Evolutionary conservation across 1,140 invertebrate species (phyloP).

Genomic region (Zeugodacus cucurbitae): DNA sequence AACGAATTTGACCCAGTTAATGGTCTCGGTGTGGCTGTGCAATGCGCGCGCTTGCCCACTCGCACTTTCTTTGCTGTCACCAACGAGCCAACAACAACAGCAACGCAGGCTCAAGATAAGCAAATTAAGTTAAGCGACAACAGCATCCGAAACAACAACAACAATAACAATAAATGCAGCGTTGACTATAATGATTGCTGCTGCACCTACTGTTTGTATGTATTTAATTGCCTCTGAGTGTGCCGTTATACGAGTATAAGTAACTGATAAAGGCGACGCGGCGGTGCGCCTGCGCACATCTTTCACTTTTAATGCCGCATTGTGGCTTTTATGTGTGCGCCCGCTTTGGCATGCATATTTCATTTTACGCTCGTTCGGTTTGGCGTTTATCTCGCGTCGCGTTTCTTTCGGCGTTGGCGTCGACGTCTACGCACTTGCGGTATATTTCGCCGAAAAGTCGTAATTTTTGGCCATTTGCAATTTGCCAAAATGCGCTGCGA

Average conservation of each 20-base stretch:
- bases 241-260: not conserved
- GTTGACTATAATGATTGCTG: not conserved
- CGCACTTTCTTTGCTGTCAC: conserved; percentile 27
- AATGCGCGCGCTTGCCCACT: conserved; percentile 4
- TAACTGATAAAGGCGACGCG: not conserved
- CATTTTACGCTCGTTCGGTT: not conserved
- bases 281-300: not conserved
- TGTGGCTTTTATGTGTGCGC: not conserved
- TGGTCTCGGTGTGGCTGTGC: not conserved
- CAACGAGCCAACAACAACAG: not conserved
- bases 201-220: not conserved
- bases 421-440: not conserved
- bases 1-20: conserved; percentile 20
- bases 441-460: not conserved
- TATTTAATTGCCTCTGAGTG: not conserved
- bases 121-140: not conserved
- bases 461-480: not conserved
- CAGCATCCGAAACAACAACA: not conserved
- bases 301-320: conserved; percentile 30
- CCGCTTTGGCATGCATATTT: not conserved
- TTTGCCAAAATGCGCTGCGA: not conserved
- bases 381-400: not conserved
- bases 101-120: not conserved
- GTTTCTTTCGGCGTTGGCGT: not conserved
- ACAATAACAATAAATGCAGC: not conserved